phyloP scores from a whole-genome alignment of 2,888 invertebrate genomes.

The Ariolimax columbianus region DNA sequence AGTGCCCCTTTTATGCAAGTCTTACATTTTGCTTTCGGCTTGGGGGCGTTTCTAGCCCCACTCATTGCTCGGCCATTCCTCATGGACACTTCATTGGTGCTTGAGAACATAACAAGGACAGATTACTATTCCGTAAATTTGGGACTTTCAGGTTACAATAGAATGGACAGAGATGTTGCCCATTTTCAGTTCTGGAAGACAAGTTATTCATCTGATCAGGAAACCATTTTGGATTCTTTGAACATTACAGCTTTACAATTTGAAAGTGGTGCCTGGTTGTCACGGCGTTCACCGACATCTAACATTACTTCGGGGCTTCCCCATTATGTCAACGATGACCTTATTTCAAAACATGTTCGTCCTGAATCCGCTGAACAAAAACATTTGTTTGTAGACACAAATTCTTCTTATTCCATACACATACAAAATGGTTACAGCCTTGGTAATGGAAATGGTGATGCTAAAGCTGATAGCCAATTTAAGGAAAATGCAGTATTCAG shows the following conservation, averaged over 20 bases:
- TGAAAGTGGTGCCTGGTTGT: neutral
- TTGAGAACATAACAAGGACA: constrained; percentile 17
- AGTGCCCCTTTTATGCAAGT: constrained; percentile 80
- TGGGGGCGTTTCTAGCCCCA: constrained; percentile 80
- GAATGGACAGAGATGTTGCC: neutral
- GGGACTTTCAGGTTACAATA: neutral
- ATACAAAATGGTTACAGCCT: neutral
- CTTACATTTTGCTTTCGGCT: constrained; percentile 79
- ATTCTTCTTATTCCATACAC: neutral
- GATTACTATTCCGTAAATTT: constrained; percentile 38
- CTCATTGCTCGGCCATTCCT: constrained; percentile 79
- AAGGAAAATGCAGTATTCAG: neutral
- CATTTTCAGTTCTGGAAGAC: neutral
- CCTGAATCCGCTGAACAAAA: neutral
- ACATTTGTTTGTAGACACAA: neutral
- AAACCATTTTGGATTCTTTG: neutral
- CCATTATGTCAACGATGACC: neutral
- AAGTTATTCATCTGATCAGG: neutral
- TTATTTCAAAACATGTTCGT: neutral
- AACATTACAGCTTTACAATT: neutral
- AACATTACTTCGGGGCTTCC: neutral
- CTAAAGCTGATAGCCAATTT: neutral
- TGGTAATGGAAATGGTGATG: neutral
- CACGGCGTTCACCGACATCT: neutral
- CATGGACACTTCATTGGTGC: constrained; percentile 1